phyloP scores from a whole-genome alignment of 2,888 invertebrate species.

The Xestoiulus laeticollis region DNA sequence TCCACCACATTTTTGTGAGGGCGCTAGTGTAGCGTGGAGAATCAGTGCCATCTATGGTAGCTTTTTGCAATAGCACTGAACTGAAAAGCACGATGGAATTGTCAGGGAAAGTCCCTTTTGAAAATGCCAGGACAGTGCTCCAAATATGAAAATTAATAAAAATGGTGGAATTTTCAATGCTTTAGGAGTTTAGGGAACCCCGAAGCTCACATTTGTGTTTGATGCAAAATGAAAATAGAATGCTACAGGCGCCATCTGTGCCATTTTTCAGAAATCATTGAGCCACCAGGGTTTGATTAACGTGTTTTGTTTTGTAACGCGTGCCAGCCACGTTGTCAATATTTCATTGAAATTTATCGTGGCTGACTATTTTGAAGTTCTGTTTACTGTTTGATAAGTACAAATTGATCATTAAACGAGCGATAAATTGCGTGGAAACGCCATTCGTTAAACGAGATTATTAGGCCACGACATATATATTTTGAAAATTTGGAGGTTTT shows the following conservation, averaged over 20 bases:
- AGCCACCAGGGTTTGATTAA: background rate
- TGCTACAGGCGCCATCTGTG: background rate
- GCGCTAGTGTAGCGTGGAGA: no score
- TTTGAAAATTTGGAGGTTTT: background rate
- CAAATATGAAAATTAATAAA: no score
- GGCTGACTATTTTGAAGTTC: conserved; percentile 27
- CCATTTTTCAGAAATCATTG: background rate
- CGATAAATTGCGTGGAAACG: conserved; percentile 29
- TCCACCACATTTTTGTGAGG: no score
- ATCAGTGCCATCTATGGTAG: background rate
- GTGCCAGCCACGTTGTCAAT: background rate
- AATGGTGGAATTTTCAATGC: no score
- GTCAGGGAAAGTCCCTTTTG: no score
- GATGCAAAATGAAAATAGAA: no score
- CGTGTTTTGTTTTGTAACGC: background rate
- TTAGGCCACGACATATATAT: conserved; percentile 34
- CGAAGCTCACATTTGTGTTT: no score
- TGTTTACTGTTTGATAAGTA: conserved; percentile 30
- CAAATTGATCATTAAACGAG: conserved; percentile 1
- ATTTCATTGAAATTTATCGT: conserved; percentile 6
- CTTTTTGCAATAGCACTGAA: no score
- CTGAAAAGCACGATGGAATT: no score
- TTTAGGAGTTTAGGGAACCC: no score
- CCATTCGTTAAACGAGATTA: background rate
- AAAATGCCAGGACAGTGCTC: no score